phyloP scores from a whole-genome alignment of 2,888 invertebrate genomes.

The Andrena haemorrhoa region DNA sequence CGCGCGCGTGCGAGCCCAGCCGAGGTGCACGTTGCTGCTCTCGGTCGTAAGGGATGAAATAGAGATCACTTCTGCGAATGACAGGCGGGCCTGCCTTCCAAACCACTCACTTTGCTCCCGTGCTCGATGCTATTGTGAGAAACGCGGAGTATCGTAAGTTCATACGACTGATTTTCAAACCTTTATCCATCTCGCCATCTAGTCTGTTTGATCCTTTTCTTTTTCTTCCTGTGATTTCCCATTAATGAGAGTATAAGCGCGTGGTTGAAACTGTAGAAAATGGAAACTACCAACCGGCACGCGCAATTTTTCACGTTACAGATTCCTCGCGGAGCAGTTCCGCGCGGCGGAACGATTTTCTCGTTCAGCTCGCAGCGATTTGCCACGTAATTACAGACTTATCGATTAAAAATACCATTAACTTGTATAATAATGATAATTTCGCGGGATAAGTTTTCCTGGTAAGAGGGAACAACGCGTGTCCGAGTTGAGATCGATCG shows the following conservation, averaged over 20 bases:
- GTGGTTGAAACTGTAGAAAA: slow-evolving; percentile 3
- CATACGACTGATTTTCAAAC: too few relatives aligned
- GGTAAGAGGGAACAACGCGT: background rate
- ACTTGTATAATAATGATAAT: slow-evolving; percentile 22
- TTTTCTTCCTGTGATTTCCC: too few relatives aligned
- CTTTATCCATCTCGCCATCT: background rate
- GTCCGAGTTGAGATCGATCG: slow-evolving; percentile 22
- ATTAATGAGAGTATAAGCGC: too few relatives aligned
- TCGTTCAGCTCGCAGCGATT: background rate
- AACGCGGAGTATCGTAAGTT: background rate
- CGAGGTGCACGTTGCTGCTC: background rate
- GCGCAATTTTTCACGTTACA: background rate
- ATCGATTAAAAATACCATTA: background rate
- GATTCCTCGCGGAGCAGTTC: background rate
- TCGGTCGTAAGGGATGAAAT: slow-evolving; percentile 1
- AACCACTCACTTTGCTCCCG: background rate
- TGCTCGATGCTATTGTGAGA: background rate
- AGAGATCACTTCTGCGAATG: background rate
- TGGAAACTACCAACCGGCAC: background rate
- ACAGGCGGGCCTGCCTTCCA: slow-evolving; percentile 3
- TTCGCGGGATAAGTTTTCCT: background rate
- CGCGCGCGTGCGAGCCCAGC: background rate
- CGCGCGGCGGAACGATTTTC: background rate
- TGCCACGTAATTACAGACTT: background rate
- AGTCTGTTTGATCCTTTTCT: too few relatives aligned